phyloP scores from a whole-genome alignment of 2,113 vertebrate genomes.

The Pavo muticus region DNA sequence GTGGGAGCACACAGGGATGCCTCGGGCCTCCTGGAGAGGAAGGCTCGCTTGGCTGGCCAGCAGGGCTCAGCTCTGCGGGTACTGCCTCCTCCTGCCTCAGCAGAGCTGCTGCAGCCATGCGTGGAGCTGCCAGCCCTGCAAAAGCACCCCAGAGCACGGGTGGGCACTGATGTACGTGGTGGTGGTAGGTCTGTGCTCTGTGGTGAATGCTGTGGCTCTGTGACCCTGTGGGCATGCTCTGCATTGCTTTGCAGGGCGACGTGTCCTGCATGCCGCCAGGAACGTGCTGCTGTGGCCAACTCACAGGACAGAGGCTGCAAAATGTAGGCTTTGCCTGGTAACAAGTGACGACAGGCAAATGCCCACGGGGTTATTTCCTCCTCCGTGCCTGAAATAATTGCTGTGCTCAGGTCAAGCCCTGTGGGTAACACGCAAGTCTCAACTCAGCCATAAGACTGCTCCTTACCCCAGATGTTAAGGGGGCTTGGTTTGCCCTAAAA shows the following conservation, averaged over 20 bases:
- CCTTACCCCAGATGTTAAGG: neutral
- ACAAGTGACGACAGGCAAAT: neutral
- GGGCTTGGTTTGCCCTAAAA: neutral
- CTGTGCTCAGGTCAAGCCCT: neutral
- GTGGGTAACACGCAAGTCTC: rapidly evolving
- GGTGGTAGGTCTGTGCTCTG: too few relatives aligned
- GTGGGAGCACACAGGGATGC: neutral
- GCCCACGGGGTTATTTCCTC: neutral
- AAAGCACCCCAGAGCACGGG: neutral
- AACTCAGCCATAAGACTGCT: neutral
- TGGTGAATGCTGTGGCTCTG: neutral
- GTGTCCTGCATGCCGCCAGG: neutral
- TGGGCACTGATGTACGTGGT: neutral
- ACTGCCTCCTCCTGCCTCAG: neutral
- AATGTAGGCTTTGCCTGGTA: neutral
- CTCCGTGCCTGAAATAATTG: neutral
- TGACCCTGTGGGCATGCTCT: neutral
- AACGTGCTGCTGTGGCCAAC: too few relatives aligned
- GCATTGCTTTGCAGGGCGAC: too few relatives aligned
- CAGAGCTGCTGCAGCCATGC: rapidly evolving
- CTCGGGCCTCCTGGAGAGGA: neutral
- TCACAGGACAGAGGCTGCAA: rapidly evolving
- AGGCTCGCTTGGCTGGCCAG: neutral
- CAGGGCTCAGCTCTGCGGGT: neutral
- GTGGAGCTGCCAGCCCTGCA: neutral